phyloP scores from a whole-genome alignment of 2,113 vertebrate species.

The Microcebus murinus region DNA sequence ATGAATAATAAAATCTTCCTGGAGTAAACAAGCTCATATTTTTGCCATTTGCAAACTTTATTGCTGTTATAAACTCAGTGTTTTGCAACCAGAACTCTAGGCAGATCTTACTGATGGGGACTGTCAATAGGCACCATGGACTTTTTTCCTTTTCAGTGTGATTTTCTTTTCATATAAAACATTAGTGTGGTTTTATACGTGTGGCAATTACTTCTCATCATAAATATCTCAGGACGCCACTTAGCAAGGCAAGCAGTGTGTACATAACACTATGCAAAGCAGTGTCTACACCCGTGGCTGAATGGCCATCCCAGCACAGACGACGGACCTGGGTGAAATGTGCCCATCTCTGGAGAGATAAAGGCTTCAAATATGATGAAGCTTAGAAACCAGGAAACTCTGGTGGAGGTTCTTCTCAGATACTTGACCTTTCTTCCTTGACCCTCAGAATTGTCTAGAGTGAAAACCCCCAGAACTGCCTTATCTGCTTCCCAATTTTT shows the following conservation, averaged over 20 bases:
- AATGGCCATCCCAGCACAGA: not conserved
- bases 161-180: conserved; percentile 72
- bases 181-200: conserved; percentile 70
- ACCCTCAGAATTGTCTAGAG: not conserved
- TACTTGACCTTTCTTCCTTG: not conserved
- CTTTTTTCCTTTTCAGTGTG: conserved; percentile 24
- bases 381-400: not conserved
- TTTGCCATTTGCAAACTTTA: conserved; percentile 65
- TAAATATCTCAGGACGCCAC: conserved; percentile 71
- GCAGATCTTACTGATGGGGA: not conserved
- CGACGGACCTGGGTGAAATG: conserved; percentile 26
- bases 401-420: not conserved
- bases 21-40: conserved; percentile 71
- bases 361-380: not conserved
- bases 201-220: conserved; percentile 57
- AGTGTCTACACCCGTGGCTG: not conserved
- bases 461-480: not conserved
- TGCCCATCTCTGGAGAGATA: not conserved
- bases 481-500: not conserved
- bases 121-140: conserved; percentile 41
- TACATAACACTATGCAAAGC: conserved; percentile 51
- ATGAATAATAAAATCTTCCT: conserved; percentile 67
- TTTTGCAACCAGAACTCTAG: conserved; percentile 61
- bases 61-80: conserved; percentile 69
- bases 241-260: conserved; percentile 41